phyloP scores from a whole-genome alignment of 2,797 vertebrate species.

The Fratercula arctica region DNA sequence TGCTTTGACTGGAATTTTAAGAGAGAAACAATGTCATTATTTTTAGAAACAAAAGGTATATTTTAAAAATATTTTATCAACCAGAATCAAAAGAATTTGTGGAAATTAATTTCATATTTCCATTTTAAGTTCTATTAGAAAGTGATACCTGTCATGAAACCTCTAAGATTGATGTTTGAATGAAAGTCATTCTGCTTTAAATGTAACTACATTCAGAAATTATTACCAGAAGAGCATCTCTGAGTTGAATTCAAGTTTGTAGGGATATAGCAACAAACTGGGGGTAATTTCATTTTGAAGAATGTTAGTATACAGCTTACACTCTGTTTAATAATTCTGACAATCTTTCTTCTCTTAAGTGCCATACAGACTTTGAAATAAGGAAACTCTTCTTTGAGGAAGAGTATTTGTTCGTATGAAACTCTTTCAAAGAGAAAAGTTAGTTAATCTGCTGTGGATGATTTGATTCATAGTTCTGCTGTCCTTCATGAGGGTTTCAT shows the following conservation, averaged over 20 bases:
- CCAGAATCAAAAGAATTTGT: not conserved
- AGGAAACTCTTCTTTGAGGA: not conserved
- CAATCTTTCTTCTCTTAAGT: not conserved
- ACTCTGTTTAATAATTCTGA: not conserved
- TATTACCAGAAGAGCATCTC: not conserved
- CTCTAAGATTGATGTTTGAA: constrained; percentile 29
- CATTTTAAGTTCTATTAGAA: constrained; percentile 29
- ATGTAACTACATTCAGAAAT: not conserved
- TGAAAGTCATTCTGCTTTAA: constrained; percentile 23
- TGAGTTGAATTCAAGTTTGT: not conserved
- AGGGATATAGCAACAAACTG: not conserved
- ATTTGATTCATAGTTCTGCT: not conserved
- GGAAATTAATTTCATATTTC: constrained; percentile 46
- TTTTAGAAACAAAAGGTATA: not conserved
- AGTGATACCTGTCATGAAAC: not conserved
- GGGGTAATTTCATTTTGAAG: not conserved
- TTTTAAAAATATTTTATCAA: constrained; percentile 50
- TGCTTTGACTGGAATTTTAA: not conserved
- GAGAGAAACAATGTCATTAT: not conserved
- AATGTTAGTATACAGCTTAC: not conserved
- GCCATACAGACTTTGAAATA: not conserved
- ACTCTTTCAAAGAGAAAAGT: not conserved
- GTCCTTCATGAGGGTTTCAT: not conserved
- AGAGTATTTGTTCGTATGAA: not conserved
- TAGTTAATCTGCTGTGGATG: not conserved